A percentile compares a stretch with the other conserved stretches of the same genome.
phyloP scores from a whole-genome alignment of 2,797 vertebrate species.

The Pampus argenteus region DNA sequence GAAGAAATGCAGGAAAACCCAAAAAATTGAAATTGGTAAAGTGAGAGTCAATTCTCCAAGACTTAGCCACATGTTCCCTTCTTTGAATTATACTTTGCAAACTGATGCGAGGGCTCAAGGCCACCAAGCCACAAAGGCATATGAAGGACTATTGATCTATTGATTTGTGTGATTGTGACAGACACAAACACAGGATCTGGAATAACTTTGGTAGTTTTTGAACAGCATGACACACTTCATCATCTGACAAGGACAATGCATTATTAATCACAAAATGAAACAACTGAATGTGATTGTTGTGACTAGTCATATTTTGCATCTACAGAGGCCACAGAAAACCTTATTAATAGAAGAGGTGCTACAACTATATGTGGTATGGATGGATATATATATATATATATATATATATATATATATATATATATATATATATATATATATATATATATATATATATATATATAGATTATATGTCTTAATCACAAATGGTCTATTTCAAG shows the following conservation, averaged over 20 bases:
- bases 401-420: no score
- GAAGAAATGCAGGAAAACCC: constrained; percentile 76
- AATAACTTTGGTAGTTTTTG: constrained; percentile 13
- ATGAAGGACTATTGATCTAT: constrained; percentile 24
- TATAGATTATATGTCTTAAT: no score
- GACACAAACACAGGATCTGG: constrained; percentile 29
- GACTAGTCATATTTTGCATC: constrained; percentile 17
- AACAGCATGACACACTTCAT: not conserved
- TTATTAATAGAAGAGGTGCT: constrained; percentile 10
- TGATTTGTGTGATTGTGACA: constrained; percentile 29
- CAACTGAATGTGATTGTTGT: constrained; percentile 36
- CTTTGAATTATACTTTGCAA: constrained; percentile 48
- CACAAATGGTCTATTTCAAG: not conserved
- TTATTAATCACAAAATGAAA: constrained; percentile 38
- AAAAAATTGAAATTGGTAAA: constrained; percentile 68
- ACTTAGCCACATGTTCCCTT: constrained; percentile 53
- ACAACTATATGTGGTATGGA: not conserved
- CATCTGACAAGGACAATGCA: constrained; percentile 40
- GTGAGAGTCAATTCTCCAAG: constrained; percentile 65
- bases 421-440: no score
- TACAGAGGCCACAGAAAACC: not conserved
- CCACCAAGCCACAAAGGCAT: constrained; percentile 45
- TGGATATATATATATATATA: no score
- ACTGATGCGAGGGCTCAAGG: constrained; percentile 57
- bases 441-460: no score